A percentile compares a stretch with the other conserved stretches of the same genome.
phyloP scores from a whole-genome alignment of 2,113 vertebrate species.

The Trachemys scripta region DNA sequence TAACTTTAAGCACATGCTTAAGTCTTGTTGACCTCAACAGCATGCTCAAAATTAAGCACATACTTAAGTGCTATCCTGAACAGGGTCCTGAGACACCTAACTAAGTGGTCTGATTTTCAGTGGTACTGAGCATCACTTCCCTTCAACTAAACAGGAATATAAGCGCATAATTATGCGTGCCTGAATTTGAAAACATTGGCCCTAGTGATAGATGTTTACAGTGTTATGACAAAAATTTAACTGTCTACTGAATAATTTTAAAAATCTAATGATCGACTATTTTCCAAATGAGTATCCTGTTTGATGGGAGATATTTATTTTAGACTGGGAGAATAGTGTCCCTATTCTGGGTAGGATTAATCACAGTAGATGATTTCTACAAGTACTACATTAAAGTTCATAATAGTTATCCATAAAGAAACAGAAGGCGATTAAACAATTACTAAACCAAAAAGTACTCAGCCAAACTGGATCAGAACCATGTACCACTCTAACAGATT shows the following conservation, averaged over 20 bases:
- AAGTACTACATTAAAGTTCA: not conserved
- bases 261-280: not conserved
- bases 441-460: not conserved
- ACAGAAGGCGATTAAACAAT: rapidly evolving
- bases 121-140: not conserved
- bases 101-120: not conserved
- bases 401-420: not conserved
- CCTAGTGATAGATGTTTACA: not conserved
- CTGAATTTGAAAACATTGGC: not conserved
- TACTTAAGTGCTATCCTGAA: not conserved
- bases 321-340: not conserved
- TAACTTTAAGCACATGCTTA: not conserved
- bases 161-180: not conserved
- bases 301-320: not conserved
- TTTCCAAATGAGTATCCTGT: not conserved
- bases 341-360: not conserved
- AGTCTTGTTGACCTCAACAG: not conserved
- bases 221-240: not conserved
- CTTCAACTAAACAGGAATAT: not conserved
- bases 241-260: not conserved
- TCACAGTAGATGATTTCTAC: not conserved
- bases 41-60: not conserved
- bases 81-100: not conserved
- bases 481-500: not conserved
- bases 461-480: not conserved